Base-by-base conservation (phyloP, 1,140 invertebrate species). In the Drosophila ironensis region DNA sequence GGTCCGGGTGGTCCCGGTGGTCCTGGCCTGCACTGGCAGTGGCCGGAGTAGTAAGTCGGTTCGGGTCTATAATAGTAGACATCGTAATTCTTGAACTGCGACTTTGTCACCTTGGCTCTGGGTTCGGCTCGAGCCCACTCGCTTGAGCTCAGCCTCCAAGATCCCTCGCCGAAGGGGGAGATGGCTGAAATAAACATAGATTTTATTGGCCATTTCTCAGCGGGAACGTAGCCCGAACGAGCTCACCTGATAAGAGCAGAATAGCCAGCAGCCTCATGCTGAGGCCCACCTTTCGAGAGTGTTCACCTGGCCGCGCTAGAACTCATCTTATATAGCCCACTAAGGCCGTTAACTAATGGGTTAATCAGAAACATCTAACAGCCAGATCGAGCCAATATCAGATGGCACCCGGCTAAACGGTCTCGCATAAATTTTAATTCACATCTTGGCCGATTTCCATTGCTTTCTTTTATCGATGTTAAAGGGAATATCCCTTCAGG, bases 361-460 rank as follows among this genome's bases (percentile, higher is more conserved):
- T 72, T 72, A 63, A 72, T 72, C 63, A 40, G 47, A 72, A 61
- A 47, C 48, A 54, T 28, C 6, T 72, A 12, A 54, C 52, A 48
- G 64, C 33, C 12, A 64, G 30, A 72, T 53, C 45, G 19, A 41
- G 24, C 6, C 30, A 24, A 68, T 68, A 8, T 37, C 2, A 28
- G 19, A 46, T 35, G 6, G 30, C 20, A 51, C 20, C n/a, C 20
- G 11, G 54, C 9, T 16, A 38, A 61, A 47, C 24, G 24, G 17
- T 19, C 17, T 14, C 9, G 33, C 24, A 63, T 63, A 63, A 38
- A 48, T 28, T 57, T 14, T 12, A 14, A 11, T 37, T 16, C 14
- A n/a, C 35, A 11, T 14, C n/a, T 33, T 14, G n/a, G 6, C 6
- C 4, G 22, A 9, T n/a, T 47, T 17, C 6, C 11, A 0, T 20